phyloP scores from a whole-genome alignment of 2,888 invertebrate species.

The Habroteleia sp. region DNA sequence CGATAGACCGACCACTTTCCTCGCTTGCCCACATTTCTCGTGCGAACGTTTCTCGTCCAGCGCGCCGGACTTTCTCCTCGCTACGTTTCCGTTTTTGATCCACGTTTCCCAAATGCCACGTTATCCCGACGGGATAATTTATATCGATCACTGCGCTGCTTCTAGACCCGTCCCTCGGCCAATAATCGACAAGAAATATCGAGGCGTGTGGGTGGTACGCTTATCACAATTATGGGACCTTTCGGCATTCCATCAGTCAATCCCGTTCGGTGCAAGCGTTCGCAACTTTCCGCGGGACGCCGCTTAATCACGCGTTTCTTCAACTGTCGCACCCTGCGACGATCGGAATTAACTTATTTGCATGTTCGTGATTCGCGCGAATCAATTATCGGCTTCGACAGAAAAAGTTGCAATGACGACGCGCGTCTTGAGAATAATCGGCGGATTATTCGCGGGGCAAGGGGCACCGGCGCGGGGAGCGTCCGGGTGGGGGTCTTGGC shows the following conservation, averaged over 20 bases:
- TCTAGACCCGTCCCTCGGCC: conserved; percentile 12
- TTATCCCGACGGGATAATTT: conserved; percentile 18
- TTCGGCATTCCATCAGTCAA: conserved; percentile 54
- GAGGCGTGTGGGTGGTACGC: conserved; percentile 43
- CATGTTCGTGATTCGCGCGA: conserved; percentile 58
- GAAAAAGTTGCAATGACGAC: conserved; percentile 46
- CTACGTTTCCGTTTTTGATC: no score
- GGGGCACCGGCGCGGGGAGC: conserved; percentile 32
- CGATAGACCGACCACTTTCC: no score
- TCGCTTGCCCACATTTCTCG: no score
- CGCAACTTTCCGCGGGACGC: conserved; percentile 4
- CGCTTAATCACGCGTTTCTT: conserved; percentile 43
- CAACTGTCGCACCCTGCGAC: conserved; percentile 11
- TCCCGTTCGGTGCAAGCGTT: conserved; percentile 39
- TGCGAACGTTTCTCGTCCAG: no score
- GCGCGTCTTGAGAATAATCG: conserved; percentile 44
- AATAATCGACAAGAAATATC: conserved; percentile 59
- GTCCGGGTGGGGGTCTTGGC: conserved; percentile 79
- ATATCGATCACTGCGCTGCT: conserved; percentile 33
- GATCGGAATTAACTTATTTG: conserved; percentile 31
- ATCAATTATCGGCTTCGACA: conserved; percentile 51
- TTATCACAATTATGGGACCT: conserved; percentile 36
- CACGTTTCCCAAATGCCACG: no score
- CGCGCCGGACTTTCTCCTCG: no score
- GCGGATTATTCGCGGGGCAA: conserved; percentile 33